A percentile compares a stretch with the other conserved stretches of the same genome.
Conservation (phyloP, 2,888 invertebrate species). For the Rhynchonema sp. region DNA sequence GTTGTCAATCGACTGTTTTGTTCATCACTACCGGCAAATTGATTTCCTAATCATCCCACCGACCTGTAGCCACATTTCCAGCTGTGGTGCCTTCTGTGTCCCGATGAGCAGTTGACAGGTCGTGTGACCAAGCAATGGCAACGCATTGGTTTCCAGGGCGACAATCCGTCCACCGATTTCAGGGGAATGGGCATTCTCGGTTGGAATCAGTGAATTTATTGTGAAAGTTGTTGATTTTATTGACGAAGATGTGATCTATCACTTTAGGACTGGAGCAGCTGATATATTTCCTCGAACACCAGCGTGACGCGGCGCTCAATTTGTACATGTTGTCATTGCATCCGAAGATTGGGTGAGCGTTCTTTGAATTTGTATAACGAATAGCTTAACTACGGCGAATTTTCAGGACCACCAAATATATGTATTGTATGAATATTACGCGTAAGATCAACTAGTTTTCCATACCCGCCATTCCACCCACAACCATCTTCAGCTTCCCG, state of each 20-base stretch:
- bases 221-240: too few species aligned
- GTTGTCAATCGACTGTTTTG: too few species aligned
- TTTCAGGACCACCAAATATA: constrained; percentile 1
- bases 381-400: background rate
- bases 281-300: constrained; percentile 35
- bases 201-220: too few species aligned
- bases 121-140: constrained; percentile 82
- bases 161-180: constrained; percentile 93
- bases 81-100: constrained; percentile 62
- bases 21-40: background rate
- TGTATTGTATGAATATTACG: background rate
- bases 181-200: constrained; percentile 91
- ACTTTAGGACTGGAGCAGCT: constrained; percentile 75
- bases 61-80: constrained; percentile 12
- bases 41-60: background rate
- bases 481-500: constrained; percentile 33
- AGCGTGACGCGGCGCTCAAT: constrained; percentile 9
- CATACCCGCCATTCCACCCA: too few species aligned
- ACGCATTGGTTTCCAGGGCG: constrained; percentile 74
- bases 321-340: constrained; percentile 13
- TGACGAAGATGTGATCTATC: too few species aligned
- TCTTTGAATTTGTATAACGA: background rate
- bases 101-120: constrained; percentile 47
- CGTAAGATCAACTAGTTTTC: background rate
- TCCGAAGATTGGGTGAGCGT: constrained; percentile 11